phyloP scores from a whole-genome alignment of 2,797 vertebrate species.

The Caiman crocodilus region DNA sequence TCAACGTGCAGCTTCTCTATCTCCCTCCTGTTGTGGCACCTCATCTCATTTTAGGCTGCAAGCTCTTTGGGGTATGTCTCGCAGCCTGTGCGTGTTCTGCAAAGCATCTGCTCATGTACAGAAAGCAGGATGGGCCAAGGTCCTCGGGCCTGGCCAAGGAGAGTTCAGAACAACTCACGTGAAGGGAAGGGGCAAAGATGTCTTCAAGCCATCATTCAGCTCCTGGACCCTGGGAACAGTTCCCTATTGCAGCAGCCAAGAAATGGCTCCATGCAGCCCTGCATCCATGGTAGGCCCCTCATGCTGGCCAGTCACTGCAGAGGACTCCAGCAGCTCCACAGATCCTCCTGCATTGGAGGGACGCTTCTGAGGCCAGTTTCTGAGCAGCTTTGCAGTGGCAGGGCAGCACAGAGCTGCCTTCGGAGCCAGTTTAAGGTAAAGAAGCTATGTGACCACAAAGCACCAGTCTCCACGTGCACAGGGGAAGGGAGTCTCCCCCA shows the following conservation, averaged over 20 bases:
- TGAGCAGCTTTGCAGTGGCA: no score
- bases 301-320: background rate
- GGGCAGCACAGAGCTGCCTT: no score
- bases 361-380: background rate
- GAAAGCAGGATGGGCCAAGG: background rate
- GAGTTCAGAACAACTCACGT: background rate
- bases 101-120: background rate
- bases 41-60: conserved; percentile 32
- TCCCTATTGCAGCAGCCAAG: background rate
- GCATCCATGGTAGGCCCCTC: background rate
- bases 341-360: background rate
- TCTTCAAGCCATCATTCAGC: background rate
- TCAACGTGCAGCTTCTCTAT: background rate
- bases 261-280: background rate
- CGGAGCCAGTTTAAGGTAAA: no score
- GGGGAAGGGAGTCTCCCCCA: no score
- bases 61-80: conserved; percentile 59
- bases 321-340: conserved; percentile 14
- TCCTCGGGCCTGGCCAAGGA: background rate
- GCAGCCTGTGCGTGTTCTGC: background rate
- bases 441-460: no score
- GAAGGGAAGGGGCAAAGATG: background rate
- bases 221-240: background rate
- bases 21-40: fast-evolving
- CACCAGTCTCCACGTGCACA: no score